These are phyloP conservation scores for Eurois occulta DNA, from an alignment of 2,888 invertebrate species.

Conservation along the genomic window DNA sequence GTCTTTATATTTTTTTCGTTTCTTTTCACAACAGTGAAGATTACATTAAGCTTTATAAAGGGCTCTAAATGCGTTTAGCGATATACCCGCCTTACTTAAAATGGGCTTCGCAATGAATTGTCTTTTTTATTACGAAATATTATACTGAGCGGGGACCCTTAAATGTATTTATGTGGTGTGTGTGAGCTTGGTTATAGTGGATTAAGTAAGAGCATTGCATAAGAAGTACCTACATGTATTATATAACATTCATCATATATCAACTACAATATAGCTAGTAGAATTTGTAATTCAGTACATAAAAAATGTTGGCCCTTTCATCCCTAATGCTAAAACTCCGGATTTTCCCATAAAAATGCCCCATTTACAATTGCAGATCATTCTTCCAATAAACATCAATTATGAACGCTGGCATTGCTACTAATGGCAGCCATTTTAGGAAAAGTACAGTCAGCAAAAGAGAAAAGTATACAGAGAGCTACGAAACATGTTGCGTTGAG, in stretches of 20 bases:
- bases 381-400: constrained; percentile 69
- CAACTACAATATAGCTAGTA: background rate
- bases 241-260: too few relatives aligned
- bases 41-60: constrained; percentile 54
- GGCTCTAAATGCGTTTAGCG: constrained; percentile 48
- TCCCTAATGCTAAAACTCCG: background rate
- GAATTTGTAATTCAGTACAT: background rate
- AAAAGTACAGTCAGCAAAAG: constrained; percentile 68
- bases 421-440: constrained; percentile 75
- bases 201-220: background rate
- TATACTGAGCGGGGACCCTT: background rate
- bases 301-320: background rate
- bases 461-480: background rate
- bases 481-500: background rate
- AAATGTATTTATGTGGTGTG: constrained; percentile 10
- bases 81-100: constrained; percentile 49
- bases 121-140: constrained; percentile 49
- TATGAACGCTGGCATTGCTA: constrained; percentile 66
- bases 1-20: constrained; percentile 14
- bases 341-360: constrained; percentile 14
- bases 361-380: constrained; percentile 41
- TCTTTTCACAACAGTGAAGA: constrained; percentile 38
- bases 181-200: background rate
- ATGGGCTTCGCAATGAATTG: constrained; percentile 46
- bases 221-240: background rate